Base-by-base conservation (phyloP, 2,113 vertebrate genomes). In the Chloropsis cyanopogon region DNA sequence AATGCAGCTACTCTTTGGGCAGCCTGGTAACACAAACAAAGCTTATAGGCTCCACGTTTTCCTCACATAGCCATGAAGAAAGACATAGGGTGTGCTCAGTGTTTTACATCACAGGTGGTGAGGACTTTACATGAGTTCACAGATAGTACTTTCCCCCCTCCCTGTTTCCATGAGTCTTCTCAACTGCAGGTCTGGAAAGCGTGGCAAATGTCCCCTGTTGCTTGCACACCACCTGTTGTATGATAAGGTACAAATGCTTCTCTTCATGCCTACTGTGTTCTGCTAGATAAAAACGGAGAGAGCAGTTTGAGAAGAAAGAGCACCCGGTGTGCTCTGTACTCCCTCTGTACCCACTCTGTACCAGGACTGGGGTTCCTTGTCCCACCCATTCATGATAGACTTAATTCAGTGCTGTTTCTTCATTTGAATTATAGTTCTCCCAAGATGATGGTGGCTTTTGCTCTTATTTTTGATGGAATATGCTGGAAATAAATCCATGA, bases 281-380 rank as follows among this genome's bases (percentile, higher is more conserved):
- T 69, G 15, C 33, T 37, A 24, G 41, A 50, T 70, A 81, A 41
- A 86, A 80, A 59, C 28, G 5, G 29, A 89, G 39, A 54, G 9
- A 79, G 10, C 13, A 44, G 19, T 56, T 57, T 24, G 20, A 71
- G 37, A 68, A 68, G 37, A 29, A 68, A 57, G 29, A 73, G 16
- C 2, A n/a, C 12, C 10, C 61, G 3, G 1, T 61, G 37, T 68
- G 39, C 21, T 79, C 10, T 29, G 2, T 11, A 16, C 1, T 60
- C 12, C 7, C 8, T 41, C 29, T 68, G 24, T 33, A n/a, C 3
- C 13, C 12, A 6, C 8, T 41, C 29, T 68, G 24, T 33, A n/a
- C 3, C 13, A 54, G 37, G 19, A 19, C 41, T 49, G 53, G 14
- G 2, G 4, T 14, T 82, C 54, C 29, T 72, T 46, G 11, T 49